Percentiles rank a stretch among this genome's conserved stretches.
Evolutionary conservation across 2,797 vertebrate genomes (phyloP).

Genomic region (Carapus acus): DNA sequence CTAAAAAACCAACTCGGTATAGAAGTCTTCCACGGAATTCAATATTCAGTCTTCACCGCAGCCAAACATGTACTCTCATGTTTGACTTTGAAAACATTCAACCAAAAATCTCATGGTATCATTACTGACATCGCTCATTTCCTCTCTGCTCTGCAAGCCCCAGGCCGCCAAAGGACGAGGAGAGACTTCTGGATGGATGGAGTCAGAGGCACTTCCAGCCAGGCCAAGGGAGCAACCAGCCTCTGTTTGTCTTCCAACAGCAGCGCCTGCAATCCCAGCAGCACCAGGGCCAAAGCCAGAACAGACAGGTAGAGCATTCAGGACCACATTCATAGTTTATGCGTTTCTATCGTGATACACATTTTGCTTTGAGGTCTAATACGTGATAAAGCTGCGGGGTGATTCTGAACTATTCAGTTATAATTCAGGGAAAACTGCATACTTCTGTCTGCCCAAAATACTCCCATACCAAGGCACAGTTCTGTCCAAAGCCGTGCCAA

Average conservation of each 20-base stretch:
- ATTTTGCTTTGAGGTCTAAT: constrained; percentile 28
- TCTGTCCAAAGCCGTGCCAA: constrained; percentile 39
- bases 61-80: background rate
- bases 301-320: constrained; percentile 75
- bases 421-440: constrained; percentile 44
- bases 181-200: constrained; percentile 65
- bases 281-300: constrained; percentile 77
- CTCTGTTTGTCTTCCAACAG: constrained; percentile 85
- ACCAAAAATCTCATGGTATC: background rate
- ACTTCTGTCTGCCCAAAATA: constrained; percentile 53
- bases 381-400: constrained; percentile 30
- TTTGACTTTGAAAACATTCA: background rate
- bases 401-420: constrained; percentile 36
- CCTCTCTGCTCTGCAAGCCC: constrained; percentile 26
- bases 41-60: too few relatives aligned
- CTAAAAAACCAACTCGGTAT: too few relatives aligned
- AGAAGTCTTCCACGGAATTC: too few relatives aligned
- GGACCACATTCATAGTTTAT: too few relatives aligned
- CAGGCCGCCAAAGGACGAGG: constrained; percentile 64
- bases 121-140: constrained; percentile 2
- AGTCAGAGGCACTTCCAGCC: constrained; percentile 64
- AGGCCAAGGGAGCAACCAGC: constrained; percentile 75
- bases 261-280: constrained; percentile 80
- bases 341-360: too few relatives aligned
- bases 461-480: constrained; percentile 43